A percentile compares a stretch with the other conserved stretches of the same genome.
These are phyloP conservation scores for Pachymerium ferrugineum DNA, from an alignment of 2,888 invertebrate genomes.

Conservation along the genomic window DNA sequence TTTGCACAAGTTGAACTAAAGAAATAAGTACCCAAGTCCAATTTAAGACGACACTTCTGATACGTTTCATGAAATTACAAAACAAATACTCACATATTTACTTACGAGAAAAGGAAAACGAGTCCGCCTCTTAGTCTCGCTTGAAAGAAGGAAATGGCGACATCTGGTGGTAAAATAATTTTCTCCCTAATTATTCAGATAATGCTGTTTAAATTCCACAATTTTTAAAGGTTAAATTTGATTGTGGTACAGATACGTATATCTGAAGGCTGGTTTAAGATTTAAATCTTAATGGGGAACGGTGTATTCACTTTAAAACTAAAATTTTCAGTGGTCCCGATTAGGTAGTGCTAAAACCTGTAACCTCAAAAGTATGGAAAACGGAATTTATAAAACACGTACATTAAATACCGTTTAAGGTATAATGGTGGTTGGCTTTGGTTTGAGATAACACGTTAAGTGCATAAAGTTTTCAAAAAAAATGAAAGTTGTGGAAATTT, in stretches of 20 bases:
- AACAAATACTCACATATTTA: no score
- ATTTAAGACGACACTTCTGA: not conserved
- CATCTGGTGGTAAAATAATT: not conserved
- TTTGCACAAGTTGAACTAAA: not conserved
- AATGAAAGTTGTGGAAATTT: no score
- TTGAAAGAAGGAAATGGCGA: not conserved
- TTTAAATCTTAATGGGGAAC: not conserved
- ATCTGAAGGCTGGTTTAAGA: not conserved
- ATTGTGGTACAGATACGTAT: not conserved
- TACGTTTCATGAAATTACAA: not conserved
- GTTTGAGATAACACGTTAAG: no score
- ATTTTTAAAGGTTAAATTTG: not conserved
- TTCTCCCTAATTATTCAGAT: not conserved
- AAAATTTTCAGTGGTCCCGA: no score
- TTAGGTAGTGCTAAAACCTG: no score
- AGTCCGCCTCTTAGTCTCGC: not conserved
- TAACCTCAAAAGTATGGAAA: no score
- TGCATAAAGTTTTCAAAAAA: no score
- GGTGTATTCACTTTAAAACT: no score
- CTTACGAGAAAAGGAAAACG: not conserved
- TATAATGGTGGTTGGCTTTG: not conserved
- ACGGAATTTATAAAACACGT: not conserved
- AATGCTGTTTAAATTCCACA: not conserved
- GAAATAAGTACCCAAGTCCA: not conserved
- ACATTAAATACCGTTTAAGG: not conserved